A percentile compares a stretch with the other conserved stretches of the same genome.
Evolutionary conservation across 2,797 vertebrate species (phyloP).

Genomic region (Sylvia borin): DNA sequence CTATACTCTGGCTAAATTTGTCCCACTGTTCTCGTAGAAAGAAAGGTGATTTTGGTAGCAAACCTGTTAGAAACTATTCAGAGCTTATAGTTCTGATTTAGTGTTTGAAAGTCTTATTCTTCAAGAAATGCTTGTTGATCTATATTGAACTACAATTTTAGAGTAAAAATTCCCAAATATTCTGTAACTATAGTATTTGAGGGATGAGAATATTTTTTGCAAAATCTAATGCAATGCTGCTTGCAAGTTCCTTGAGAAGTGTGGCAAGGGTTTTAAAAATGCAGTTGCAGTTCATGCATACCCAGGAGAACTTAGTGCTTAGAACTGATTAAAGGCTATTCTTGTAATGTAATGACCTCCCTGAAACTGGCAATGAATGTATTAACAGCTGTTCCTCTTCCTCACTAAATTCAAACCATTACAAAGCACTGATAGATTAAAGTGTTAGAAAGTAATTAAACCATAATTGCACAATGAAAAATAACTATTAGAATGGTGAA

Average conservation of each 20-base stretch:
- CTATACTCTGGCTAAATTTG: background rate
- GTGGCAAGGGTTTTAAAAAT: background rate
- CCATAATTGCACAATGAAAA: background rate
- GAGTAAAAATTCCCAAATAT: background rate
- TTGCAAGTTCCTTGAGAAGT: background rate
- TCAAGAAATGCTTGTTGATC: background rate
- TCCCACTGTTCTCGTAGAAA: background rate
- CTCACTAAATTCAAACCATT: background rate
- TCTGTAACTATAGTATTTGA: background rate
- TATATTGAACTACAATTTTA: background rate
- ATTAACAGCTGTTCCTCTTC: background rate
- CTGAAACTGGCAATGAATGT: background rate
- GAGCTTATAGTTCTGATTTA: background rate
- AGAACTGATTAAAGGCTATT: background rate
- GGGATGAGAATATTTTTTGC: background rate
- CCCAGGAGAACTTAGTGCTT: background rate
- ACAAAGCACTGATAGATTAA: background rate
- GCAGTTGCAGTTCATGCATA: background rate
- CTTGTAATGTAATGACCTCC: background rate
- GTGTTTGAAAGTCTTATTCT: background rate
- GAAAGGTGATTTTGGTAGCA: background rate
- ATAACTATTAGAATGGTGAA: background rate
- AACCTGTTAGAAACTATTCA: background rate
- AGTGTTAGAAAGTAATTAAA: conserved; percentile 21
- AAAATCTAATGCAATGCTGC: background rate